Evolutionary conservation across 2,797 vertebrate genomes (phyloP).

Genomic region (Hoplostethus atlanticus): DNA sequence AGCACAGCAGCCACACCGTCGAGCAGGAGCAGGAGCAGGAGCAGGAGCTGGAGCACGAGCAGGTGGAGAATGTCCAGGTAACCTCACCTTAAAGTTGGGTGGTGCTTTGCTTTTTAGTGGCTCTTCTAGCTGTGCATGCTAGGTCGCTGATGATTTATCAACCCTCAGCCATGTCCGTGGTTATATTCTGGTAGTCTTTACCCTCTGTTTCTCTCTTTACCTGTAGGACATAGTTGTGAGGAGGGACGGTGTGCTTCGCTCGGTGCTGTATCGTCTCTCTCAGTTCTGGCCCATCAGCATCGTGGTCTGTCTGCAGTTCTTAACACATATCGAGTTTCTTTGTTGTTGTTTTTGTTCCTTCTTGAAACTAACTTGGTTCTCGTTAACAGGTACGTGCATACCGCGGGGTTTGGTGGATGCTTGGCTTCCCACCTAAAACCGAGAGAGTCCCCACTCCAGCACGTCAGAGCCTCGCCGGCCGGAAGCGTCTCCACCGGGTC

Average conservation of each 20-base stretch:
- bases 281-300: constrained; percentile 81
- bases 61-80: constrained; percentile 60
- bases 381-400: constrained; percentile 66
- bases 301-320: constrained; percentile 73
- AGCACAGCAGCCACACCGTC: constrained; percentile 17
- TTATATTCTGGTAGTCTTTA: background rate
- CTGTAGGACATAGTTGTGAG: constrained; percentile 63
- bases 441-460: constrained; percentile 33
- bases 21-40: constrained; percentile 38
- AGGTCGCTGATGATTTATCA: background rate
- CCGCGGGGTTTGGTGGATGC: constrained; percentile 75
- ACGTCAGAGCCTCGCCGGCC: constrained; percentile 69
- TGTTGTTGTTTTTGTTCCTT: too few relatives aligned
- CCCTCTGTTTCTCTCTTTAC: background rate
- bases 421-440: constrained; percentile 64
- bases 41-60: constrained; percentile 17
- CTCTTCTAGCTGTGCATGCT: background rate
- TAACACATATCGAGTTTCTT: accelerated
- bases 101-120: accelerated
- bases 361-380: background rate
- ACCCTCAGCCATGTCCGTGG: background rate
- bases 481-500: constrained; percentile 77
- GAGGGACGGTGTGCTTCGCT: constrained; percentile 62
- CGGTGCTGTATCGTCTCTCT: constrained; percentile 70
- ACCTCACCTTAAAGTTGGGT: background rate